Percentiles rank a stretch among this genome's conserved stretches.
phyloP scores from a whole-genome alignment of 2,113 vertebrate species.

The Agapornis roseicollis region DNA sequence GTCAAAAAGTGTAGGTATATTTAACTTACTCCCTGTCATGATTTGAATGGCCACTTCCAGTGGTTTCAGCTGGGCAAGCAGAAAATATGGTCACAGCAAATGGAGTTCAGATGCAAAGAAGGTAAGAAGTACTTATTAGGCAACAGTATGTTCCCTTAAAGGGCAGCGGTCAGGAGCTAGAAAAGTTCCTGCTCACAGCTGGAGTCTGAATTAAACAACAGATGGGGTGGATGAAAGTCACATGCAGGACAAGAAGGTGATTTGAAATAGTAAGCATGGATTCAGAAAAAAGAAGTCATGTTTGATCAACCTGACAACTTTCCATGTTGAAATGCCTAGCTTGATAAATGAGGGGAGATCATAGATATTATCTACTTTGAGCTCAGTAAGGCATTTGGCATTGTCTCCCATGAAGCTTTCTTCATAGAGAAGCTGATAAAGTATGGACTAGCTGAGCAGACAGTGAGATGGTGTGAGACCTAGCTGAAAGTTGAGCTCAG shows the following conservation, averaged over 20 bases:
- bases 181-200: not conserved
- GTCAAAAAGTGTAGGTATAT: not conserved
- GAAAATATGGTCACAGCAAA: not conserved
- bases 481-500: not conserved
- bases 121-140: not conserved
- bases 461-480: not conserved
- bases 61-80: not conserved
- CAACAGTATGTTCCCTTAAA: not conserved
- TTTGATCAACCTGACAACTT: not conserved
- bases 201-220: not conserved
- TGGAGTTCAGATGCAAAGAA: not conserved
- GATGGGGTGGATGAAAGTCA: not conserved
- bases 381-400: not conserved
- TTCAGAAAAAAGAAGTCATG: not conserved
- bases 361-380: not conserved
- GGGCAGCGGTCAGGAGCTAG: not conserved
- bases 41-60: not conserved
- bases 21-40: not conserved
- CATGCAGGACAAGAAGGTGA: not conserved
- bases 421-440: not conserved
- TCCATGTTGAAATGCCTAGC: not conserved
- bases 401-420: not conserved
- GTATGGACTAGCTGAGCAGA: not conserved
- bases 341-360: not conserved
- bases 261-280: not conserved